phyloP scores from a whole-genome alignment of 2,113 vertebrate species.

The Urocynchramus pylzowi region DNA sequence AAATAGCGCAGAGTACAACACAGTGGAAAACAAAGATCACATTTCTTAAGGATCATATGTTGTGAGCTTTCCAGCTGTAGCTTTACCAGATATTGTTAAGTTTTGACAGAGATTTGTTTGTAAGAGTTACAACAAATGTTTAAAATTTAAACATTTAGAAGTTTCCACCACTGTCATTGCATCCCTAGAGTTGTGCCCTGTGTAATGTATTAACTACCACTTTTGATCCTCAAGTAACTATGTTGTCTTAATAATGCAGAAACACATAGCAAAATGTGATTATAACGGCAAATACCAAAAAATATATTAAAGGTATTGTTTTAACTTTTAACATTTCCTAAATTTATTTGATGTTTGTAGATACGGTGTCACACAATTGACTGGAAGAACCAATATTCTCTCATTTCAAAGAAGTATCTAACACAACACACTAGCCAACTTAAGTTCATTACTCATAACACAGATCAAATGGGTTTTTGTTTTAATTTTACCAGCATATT shows the following conservation, averaged over 20 bases:
- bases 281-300: neutral
- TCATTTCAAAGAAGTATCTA: neutral
- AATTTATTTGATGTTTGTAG: neutral
- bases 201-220: neutral
- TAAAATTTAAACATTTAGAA: neutral
- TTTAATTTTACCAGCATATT: neutral
- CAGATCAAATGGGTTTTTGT: neutral
- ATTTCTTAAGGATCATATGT: neutral
- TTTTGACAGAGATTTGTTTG: neutral
- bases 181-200: neutral
- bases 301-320: neutral
- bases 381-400: neutral
- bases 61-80: neutral
- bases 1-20: neutral
- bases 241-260: neutral
- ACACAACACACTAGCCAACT: neutral
- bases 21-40: neutral
- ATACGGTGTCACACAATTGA: neutral
- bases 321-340: neutral
- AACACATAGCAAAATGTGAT: fast-evolving
- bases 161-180: neutral
- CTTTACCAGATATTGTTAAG: neutral
- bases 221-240: neutral
- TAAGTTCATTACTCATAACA: neutral
- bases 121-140: neutral